These are phyloP conservation scores for Sceliomorpha sp. DNA, from an alignment of 2,888 invertebrate species.

Conservation along the genomic window DNA sequence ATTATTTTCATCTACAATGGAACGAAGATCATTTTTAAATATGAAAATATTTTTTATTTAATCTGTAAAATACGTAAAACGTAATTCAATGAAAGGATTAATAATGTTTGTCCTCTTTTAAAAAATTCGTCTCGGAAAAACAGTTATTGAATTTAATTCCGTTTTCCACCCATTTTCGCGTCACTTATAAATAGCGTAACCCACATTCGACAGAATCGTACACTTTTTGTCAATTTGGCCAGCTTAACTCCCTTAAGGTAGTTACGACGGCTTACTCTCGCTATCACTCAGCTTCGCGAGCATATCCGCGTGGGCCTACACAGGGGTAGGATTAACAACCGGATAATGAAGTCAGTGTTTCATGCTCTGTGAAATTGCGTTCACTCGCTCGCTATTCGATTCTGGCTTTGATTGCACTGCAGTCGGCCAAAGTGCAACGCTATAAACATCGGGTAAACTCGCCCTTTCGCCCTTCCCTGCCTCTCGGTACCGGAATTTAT, in stretches of 20 bases:
- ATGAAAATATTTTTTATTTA: no score
- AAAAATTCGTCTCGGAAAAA: no score
- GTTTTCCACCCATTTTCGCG: no score
- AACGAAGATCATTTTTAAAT: no score
- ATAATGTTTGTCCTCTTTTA: no score
- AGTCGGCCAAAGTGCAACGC: slow-evolving; percentile 66
- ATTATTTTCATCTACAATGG: no score
- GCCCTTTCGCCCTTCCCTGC: slow-evolving; percentile 17
- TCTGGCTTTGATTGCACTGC: slow-evolving; percentile 75
- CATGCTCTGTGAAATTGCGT: slow-evolving; percentile 79
- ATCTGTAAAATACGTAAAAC: no score
- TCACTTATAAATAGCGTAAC: no score
- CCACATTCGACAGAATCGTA: no score
- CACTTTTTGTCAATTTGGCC: no score
- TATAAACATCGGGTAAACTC: slow-evolving; percentile 58
- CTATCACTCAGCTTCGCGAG: slow-evolving; percentile 55
- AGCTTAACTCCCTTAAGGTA: slow-evolving; percentile 24
- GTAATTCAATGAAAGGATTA: no score
- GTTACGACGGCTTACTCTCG: slow-evolving; percentile 54
- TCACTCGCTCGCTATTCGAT: slow-evolving; percentile 74
- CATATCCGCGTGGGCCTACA: slow-evolving; percentile 44
- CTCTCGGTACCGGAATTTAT: slow-evolving; percentile 31
- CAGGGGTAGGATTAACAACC: slow-evolving; percentile 77
- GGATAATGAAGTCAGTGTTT: slow-evolving; percentile 80
- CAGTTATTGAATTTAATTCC: no score